Evolutionary conservation across 2,888 invertebrate species (phyloP), one percentile per base, ranked within the genome.

Genomic region (Calameuta idolon): DNA sequence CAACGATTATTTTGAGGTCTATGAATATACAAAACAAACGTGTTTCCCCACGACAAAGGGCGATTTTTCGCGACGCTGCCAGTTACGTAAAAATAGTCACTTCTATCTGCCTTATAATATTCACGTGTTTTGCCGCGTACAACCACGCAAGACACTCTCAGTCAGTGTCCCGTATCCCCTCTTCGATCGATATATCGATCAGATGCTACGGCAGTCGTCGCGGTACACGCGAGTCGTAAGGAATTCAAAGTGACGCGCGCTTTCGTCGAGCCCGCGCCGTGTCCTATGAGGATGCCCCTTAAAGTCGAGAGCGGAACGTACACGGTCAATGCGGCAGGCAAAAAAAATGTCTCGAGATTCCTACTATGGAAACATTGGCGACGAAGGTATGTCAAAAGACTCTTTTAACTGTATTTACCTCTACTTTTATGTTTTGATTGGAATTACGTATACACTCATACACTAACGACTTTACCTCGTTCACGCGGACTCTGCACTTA

Each of bases 311-410:
- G 88, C 81, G 89, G 90, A 80, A 90, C 89, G 76, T 91, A 91
- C 83, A 91, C 89, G 82, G 91, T 91, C 79, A 91, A 91, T 80
- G 80, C 83, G 75, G 84, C 86, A 68, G 86, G 82, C 79, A 87
- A 88, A 82, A 91, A 89, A 81, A 87, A 83, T 76, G 84, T 86
- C 74, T 89, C 90, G 69, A 90, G 88, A 84, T 91, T 90, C 83
- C 86, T 89, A 69, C 87, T 89, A 35, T 91, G 91, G 91, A 91
- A 88, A 81, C 87, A 91, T 81, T 91, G 90, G 90, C 90, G 91
- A 74, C 89, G 90, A 85, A 91, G 91, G 91, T 91, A 90, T 55
- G 23, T 55, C 23, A 55, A 55, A 5, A 55, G 55, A 55, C 23
- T 55, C 23, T 23, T 55, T 55, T 23, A 55, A 23, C 5, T 2